Conservation (phyloP, 1,140 invertebrate species). For the Lepidostoma basale region DNA sequence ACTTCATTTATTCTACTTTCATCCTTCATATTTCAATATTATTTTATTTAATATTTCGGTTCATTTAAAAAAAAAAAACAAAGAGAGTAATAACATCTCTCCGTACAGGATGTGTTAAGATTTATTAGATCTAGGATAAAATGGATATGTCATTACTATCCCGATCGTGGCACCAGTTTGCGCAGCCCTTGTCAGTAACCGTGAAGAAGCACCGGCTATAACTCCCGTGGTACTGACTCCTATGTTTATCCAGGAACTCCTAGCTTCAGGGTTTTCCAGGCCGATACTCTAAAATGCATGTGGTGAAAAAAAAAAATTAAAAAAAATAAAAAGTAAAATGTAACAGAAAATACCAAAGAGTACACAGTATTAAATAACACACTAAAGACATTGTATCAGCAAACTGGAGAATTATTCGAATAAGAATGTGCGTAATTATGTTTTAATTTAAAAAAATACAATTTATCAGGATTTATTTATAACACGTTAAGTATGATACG, state of each 20-base stretch:
- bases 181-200: conserved; percentile 29
- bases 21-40: background rate
- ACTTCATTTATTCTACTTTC: too few species aligned
- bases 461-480: too few species aligned
- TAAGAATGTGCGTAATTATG: background rate
- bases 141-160: conserved; percentile 10
- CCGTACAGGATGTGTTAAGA: too few species aligned
- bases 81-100: too few species aligned
- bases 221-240: conserved; percentile 50
- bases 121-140: background rate
- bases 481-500: too few species aligned
- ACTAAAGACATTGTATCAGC: background rate
- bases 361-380: background rate
- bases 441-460: background rate
- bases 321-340: background rate
- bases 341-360: background rate
- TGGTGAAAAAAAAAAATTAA: background rate
- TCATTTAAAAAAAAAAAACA: background rate
- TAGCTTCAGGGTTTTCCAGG: conserved; percentile 49
- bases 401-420: background rate
- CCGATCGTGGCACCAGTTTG: conserved; percentile 35
- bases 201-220: conserved; percentile 49
- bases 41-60: background rate
- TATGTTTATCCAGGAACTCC: conserved; percentile 53
- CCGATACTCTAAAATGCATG: conserved; percentile 48